Conservation (phyloP, 2,113 vertebrate species). For the Nerophis ophidion region DNA sequence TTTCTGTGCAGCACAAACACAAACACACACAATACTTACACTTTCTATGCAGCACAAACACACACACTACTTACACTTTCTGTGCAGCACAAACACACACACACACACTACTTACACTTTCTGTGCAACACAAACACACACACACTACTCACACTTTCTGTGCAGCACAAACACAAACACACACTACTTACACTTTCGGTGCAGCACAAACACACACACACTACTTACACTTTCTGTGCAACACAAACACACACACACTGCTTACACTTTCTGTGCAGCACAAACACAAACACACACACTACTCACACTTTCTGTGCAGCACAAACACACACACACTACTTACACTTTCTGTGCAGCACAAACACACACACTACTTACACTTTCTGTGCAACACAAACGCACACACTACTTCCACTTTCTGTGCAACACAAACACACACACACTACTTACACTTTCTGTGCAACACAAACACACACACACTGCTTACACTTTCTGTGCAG, state of each 20-base stretch:
- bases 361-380: too few relatives aligned
- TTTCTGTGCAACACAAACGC: slow-evolving; percentile 81
- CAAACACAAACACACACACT: too few relatives aligned
- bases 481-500: slow-evolving; percentile 93
- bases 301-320: slow-evolving; percentile 87
- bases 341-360: slow-evolving; percentile 86
- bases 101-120: too few relatives aligned
- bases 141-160: too few relatives aligned
- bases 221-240: slow-evolving; percentile 95
- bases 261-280: slow-evolving; percentile 89
- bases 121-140: slow-evolving; percentile 74
- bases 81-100: slow-evolving; percentile 72
- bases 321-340: slow-evolving; percentile 63
- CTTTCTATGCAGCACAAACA: slow-evolving; percentile 83
- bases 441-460: too few relatives aligned
- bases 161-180: slow-evolving; percentile 67
- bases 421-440: slow-evolving; percentile 68
- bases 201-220: slow-evolving; percentile 66
- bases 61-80: too few relatives aligned
- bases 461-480: slow-evolving; percentile 65
- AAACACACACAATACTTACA: too few relatives aligned
- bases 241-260: slow-evolving; percentile 62
- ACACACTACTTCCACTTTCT: too few relatives aligned
- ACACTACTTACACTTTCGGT: slow-evolving; percentile 94
- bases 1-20: slow-evolving; percentile 81